phyloP scores from a whole-genome alignment of 2,113 vertebrate species.

The Bostrychus sinensis region DNA sequence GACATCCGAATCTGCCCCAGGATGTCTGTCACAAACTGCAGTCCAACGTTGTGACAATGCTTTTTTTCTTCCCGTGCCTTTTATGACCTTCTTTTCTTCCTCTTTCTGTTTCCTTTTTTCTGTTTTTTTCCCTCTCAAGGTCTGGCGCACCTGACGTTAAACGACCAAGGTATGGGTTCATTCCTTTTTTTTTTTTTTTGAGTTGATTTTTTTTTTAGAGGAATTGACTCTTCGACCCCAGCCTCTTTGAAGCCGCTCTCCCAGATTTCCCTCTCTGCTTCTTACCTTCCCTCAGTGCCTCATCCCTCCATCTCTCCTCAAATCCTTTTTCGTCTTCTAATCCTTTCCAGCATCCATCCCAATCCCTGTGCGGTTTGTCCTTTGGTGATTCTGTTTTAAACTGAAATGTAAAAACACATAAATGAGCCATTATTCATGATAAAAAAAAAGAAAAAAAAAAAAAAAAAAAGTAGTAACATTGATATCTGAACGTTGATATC shows the following conservation, averaged over 20 bases:
- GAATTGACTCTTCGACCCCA: constrained; percentile 60
- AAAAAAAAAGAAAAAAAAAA: no score
- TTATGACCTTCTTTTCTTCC: constrained; percentile 85
- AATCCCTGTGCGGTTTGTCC: background rate
- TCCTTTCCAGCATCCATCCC: constrained; percentile 42
- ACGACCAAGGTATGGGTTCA: constrained; percentile 86
- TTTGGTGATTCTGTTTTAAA: background rate
- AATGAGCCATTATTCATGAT: no score
- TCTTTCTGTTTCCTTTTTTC: constrained; percentile 83
- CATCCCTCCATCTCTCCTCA: constrained; percentile 43
- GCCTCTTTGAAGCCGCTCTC: constrained; percentile 42
- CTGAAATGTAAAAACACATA: background rate
- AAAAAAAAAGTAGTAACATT: no score
- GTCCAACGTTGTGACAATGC: constrained; percentile 89
- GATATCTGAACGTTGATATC: no score
- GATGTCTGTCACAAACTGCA: constrained; percentile 90
- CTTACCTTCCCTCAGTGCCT: constrained; percentile 48
- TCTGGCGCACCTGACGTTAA: constrained; percentile 88
- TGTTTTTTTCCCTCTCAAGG: constrained; percentile 85
- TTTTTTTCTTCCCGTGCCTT: constrained; percentile 84
- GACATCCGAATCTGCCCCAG: constrained; percentile 85
- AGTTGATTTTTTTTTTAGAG: constrained; percentile 60
- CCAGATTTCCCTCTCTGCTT: constrained; percentile 54
- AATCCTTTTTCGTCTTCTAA: constrained; percentile 36
- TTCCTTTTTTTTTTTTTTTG: constrained; percentile 72